These are phyloP conservation scores for Liparis tanakae DNA, from an alignment of 2,797 vertebrate species.

Conservation along the genomic window DNA sequence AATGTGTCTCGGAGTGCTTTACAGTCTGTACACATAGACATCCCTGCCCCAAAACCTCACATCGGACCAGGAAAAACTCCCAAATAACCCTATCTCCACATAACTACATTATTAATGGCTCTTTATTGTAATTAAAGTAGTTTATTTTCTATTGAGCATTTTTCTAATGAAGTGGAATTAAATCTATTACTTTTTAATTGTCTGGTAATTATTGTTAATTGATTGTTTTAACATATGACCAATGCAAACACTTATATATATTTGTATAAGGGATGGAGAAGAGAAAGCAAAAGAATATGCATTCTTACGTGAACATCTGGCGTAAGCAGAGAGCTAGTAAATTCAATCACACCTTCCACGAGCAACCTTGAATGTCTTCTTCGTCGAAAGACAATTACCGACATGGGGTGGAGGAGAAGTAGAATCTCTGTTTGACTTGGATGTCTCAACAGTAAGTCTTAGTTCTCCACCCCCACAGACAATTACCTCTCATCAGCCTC, in stretches of 20 bases:
- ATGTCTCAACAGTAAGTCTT: conserved; percentile 19
- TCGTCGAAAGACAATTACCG: conserved; percentile 14
- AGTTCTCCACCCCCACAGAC: conserved; percentile 6
- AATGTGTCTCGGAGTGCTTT: too few relatives aligned
- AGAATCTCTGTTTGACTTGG: conserved; percentile 17
- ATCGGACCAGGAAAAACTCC: too few relatives aligned
- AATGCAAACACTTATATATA: not conserved
- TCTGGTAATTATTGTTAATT: not conserved
- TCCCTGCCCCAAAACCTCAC: too few relatives aligned
- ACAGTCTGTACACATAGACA: too few relatives aligned
- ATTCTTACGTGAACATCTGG: not conserved
- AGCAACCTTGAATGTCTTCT: conserved; percentile 10
- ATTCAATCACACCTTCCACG: conserved; percentile 2
- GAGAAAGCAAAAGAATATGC: not conserved
- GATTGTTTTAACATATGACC: not conserved
- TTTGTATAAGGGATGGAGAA: conserved; percentile 10
- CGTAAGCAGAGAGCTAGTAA: conserved; percentile 1
- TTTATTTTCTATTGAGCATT: not conserved
- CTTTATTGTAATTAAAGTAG: not conserved
- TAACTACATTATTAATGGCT: not conserved
- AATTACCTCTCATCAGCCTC: conserved; percentile 17
- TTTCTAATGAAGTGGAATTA: not conserved
- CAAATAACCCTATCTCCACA: too few relatives aligned
- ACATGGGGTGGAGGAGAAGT: conserved; percentile 6
- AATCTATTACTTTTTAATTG: not conserved